These are phyloP conservation scores for Cheilosia vernalis DNA, from an alignment of 2,888 invertebrate genomes.

Conservation along the genomic window DNA sequence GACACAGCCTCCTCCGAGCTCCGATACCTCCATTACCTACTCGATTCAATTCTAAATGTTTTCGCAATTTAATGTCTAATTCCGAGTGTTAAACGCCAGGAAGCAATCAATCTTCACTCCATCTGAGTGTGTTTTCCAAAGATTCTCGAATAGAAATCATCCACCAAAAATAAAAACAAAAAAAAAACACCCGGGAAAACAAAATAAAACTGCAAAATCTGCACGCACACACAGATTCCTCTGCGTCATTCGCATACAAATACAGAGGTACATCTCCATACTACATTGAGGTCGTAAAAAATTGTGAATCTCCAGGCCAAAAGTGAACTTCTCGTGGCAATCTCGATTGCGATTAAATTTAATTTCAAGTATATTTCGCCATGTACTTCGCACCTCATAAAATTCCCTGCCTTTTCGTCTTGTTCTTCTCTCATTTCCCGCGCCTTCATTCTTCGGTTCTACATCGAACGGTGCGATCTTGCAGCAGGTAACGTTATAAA, in stretches of 20 bases:
- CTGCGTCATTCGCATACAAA: background rate
- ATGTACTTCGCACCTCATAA: conserved; percentile 75
- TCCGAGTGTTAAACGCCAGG: conserved; percentile 58
- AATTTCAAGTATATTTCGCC: conserved; percentile 74
- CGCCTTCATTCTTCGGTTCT: conserved; percentile 14
- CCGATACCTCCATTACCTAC: conserved; percentile 5
- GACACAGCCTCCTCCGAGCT: background rate
- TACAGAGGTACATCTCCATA: background rate
- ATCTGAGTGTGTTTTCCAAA: conserved; percentile 15
- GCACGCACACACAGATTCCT: conserved; percentile 4
- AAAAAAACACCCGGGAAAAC: conserved; percentile 8
- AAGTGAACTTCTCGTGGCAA: conserved; percentile 58
- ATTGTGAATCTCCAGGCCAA: conserved; percentile 40
- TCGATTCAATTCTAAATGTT: conserved; percentile 34
- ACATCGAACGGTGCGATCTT: conserved; percentile 59
- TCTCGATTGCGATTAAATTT: conserved; percentile 72
- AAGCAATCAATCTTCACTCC: conserved; percentile 61
- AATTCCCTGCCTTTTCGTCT: conserved; percentile 12
- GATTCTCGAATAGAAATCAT: conserved; percentile 37
- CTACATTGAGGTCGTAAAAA: conserved; percentile 12
- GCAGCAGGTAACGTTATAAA: conserved; percentile 51
- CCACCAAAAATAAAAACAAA: conserved; percentile 27
- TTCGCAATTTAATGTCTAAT: conserved; percentile 60
- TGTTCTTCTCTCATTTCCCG: background rate
- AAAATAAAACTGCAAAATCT: conserved; percentile 49